Base-by-base conservation (phyloP, 2,797 vertebrate genomes). In the Vireo griseus region DNA sequence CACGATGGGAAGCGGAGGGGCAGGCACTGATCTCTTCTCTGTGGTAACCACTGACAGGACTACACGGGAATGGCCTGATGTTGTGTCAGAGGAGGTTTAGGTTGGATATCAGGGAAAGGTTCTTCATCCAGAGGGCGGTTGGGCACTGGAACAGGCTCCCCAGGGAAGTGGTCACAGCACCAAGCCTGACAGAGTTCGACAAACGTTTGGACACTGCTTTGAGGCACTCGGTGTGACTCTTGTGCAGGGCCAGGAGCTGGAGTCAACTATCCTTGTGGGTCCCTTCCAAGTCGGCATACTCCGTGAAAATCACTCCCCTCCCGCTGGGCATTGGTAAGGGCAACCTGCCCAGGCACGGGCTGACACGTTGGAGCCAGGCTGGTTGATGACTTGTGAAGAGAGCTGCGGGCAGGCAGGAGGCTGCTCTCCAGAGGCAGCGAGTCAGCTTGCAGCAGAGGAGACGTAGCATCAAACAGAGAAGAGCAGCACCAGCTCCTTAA, bases 381-480 rank as follows among this genome's bases (percentile, higher is more conserved):
- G 33, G 21, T 3, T 10, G 5, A 9, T 33, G 44, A 14, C 26
- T 45, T 2, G 0, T 1, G 25, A 31, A 13, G 40, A 77, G 17
- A 52, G 51, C 19, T 8, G 33, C 0, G 2, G 54, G 31, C 40
- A 24, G 45, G 26, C 8, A 2, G 5, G 48, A 35, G 29, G 42
- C n/a, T 0, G 2, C 47, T 40, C 33, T 29, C 42, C 42, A 11
- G 10, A 59, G 48, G 6, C 63, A 37, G 4, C 2, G 10, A 50
- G 55, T 8, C 52, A 26, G 5, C 28, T 37, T 37, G 52, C 29
- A 16, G n/a, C 5, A 1, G 9, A 31, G 45, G 47, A 62, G 45
- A 26, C 0, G 0, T 4, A 40, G 16, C 35, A 58, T 20, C 15
- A 6, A 22, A 21, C 1, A 3, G 18, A 2, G 0, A 76, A 25